A percentile compares a stretch with the other conserved stretches of the same genome.
These are phyloP conservation scores for Drosophila pseudoananassae DNA, from an alignment of 1,140 invertebrate species.

Conservation along the genomic window DNA sequence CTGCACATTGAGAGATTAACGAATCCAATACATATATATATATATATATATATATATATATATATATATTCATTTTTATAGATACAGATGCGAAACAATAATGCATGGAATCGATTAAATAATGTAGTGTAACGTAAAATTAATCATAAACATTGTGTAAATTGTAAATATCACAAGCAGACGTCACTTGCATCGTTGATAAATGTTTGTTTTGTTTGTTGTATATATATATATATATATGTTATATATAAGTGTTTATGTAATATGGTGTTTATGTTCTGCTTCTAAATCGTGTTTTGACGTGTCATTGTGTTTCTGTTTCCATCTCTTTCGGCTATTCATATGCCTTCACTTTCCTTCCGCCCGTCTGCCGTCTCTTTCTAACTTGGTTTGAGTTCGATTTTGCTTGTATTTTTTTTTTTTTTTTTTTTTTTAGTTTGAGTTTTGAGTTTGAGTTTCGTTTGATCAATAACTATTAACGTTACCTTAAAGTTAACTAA, in stretches of 20 bases:
- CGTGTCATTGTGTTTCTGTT: background rate
- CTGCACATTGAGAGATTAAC: slow-evolving; percentile 38
- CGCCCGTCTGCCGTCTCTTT: slow-evolving; percentile 13
- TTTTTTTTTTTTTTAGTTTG: slow-evolving; percentile 4
- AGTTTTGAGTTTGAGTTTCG: slow-evolving; percentile 27
- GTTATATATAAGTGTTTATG: slow-evolving; percentile 36
- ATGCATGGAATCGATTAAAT: slow-evolving; percentile 41
- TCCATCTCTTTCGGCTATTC: background rate
- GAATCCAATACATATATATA: slow-evolving; percentile 30
- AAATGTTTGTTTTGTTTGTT: slow-evolving; percentile 56
- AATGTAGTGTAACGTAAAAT: slow-evolving; percentile 48
- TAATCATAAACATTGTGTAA: slow-evolving; percentile 76
- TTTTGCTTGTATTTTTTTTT: slow-evolving; percentile 2
- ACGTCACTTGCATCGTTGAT: slow-evolving; percentile 81
- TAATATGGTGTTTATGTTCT: slow-evolving; percentile 19
- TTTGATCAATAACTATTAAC: slow-evolving; percentile 53
- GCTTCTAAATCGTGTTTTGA: slow-evolving; percentile 7
- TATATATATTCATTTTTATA: background rate
- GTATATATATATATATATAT: slow-evolving; percentile 19
- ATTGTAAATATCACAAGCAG: slow-evolving; percentile 83
- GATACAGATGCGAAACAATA: slow-evolving; percentile 25
- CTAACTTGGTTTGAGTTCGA: slow-evolving; percentile 22
- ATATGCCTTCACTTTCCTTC: background rate
- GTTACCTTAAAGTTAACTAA: slow-evolving; percentile 43
- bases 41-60: background rate